These are phyloP conservation scores for Lepidurus packardi DNA, from an alignment of 1,140 invertebrate genomes.

Conservation along the genomic window DNA sequence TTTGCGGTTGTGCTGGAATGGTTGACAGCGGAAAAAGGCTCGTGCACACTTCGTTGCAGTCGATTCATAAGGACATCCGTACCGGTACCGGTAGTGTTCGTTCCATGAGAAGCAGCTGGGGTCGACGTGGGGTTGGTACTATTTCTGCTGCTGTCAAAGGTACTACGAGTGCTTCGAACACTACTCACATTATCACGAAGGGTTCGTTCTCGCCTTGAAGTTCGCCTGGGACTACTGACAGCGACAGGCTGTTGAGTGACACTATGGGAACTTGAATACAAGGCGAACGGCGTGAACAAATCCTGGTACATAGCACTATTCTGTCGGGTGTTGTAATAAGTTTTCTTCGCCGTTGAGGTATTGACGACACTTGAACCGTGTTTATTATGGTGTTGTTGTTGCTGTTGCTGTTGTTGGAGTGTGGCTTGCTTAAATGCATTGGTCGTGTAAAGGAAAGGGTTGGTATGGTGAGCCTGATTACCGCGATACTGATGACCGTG, in stretches of 20 bases:
- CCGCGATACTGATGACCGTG: not conserved
- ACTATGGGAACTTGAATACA: not conserved
- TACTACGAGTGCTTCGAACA: not conserved
- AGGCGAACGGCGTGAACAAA: not conserved
- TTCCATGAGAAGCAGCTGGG: not conserved
- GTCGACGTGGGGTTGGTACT: not conserved
- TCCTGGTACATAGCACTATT: not conserved
- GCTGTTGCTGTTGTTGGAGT: not conserved
- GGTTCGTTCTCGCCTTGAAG: not conserved
- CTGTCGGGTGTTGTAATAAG: not conserved
- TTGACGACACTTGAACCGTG: not conserved
- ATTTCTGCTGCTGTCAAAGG: not conserved
- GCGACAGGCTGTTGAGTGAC: not conserved
- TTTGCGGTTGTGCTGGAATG: not conserved
- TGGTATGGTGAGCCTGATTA: not conserved
- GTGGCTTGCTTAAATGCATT: not conserved
- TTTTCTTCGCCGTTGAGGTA: not conserved
- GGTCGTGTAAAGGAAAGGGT: not conserved
- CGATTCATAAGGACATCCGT: not conserved
- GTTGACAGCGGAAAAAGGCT: not conserved
- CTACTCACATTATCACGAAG: not conserved
- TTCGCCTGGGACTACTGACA: not conserved
- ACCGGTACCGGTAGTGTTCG: not conserved
- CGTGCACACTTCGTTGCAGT: not conserved
- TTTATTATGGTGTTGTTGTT: constrained; percentile 23